These are phyloP conservation scores for Miniopterus natalensis DNA, from an alignment of 2,113 vertebrate species.

Conservation along the genomic window DNA sequence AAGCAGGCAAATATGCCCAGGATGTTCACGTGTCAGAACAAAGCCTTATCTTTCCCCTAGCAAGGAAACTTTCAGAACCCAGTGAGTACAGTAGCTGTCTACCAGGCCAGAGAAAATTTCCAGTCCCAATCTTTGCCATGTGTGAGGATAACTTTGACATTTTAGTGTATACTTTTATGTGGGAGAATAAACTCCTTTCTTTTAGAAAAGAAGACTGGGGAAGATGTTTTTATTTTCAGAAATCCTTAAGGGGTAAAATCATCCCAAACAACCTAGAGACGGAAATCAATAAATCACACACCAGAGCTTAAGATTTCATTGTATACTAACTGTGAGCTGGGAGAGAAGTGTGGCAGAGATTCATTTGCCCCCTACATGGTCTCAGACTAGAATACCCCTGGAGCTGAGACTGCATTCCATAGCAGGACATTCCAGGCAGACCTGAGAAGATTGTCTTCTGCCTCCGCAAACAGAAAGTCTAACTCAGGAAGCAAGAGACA, in stretches of 20 bases:
- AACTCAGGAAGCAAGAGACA: background rate
- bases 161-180: background rate
- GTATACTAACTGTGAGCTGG: background rate
- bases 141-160: background rate
- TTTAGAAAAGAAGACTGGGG: background rate
- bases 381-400: background rate
- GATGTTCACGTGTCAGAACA: background rate
- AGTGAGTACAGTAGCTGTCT: background rate
- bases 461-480: background rate
- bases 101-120: background rate
- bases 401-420: background rate
- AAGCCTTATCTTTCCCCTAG: background rate
- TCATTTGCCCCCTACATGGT: background rate
- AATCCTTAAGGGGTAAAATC: constrained; percentile 25
- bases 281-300: constrained; percentile 1
- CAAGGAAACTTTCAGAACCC: background rate
- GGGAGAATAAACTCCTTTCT: background rate
- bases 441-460: background rate
- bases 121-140: background rate
- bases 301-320: background rate
- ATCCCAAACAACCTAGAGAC: background rate
- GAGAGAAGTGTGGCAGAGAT: background rate
- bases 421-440: background rate
- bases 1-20: background rate
- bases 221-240: constrained; percentile 26